Conservation (phyloP, 2,113 vertebrate species). For the Sylvietta virens region DNA sequence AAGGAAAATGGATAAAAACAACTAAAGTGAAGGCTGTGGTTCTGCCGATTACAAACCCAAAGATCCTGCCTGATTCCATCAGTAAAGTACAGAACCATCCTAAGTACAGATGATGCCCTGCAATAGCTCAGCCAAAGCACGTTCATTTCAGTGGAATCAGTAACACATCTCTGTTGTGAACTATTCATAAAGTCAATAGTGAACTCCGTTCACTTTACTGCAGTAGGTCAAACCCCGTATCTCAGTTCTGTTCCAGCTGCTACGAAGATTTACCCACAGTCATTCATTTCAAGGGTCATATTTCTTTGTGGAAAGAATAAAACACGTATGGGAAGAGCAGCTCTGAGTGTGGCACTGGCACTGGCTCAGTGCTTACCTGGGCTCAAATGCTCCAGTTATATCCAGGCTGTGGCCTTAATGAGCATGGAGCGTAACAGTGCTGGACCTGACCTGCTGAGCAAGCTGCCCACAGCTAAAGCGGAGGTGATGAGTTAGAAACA, state of each 20-base stretch:
- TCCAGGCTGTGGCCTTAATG: neutral
- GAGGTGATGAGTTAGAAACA: neutral
- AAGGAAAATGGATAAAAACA: neutral
- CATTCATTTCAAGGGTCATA: neutral
- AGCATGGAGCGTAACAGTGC: neutral
- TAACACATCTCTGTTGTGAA: neutral
- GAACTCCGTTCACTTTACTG: constrained; percentile 15
- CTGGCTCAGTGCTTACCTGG: neutral
- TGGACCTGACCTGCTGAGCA: neutral
- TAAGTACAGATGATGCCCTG: neutral
- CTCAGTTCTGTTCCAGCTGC: neutral
- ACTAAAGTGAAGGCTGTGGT: neutral
- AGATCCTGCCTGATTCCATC: neutral
- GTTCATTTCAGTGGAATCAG: constrained; percentile 3
- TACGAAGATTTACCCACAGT: constrained; percentile 2
- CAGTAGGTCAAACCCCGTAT: constrained; percentile 5
- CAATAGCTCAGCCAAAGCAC: neutral
- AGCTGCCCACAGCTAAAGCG: neutral
- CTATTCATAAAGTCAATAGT: constrained; percentile 21
- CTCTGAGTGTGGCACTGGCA: neutral
- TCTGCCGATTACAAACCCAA: neutral
- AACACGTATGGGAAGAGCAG: neutral
- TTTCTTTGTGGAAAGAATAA: neutral
- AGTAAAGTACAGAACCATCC: neutral
- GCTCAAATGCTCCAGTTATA: neutral